Conservation (phyloP, 1,140 invertebrate species). For the Drosophila truncata region DNA sequence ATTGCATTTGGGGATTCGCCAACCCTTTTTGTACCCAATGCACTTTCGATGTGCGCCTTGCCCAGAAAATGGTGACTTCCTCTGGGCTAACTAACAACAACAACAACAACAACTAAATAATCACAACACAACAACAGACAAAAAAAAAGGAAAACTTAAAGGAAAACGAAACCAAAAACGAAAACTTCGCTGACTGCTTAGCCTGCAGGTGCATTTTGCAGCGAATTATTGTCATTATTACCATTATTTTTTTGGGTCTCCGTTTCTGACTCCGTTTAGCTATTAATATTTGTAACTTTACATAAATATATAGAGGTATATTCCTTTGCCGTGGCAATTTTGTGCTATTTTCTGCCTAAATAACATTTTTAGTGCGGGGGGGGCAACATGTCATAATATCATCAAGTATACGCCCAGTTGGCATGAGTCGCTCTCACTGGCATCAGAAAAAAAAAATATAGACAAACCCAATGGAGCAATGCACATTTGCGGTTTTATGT, state of each 20-base stretch:
- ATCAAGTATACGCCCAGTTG: conserved; percentile 64
- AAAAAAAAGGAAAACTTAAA: conserved; percentile 38
- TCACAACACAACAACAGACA: conserved; percentile 18
- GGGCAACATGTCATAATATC: conserved; percentile 62
- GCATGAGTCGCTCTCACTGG: conserved; percentile 15
- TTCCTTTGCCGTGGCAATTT: conserved; percentile 50
- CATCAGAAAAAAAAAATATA: neutral
- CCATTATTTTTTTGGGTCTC: conserved; percentile 58
- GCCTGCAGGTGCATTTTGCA: conserved; percentile 80
- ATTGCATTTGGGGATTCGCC: conserved; percentile 72
- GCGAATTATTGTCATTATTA: conserved; percentile 83
- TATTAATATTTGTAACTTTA: conserved; percentile 64
- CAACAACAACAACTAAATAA: conserved; percentile 35
- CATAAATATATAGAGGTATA: conserved; percentile 46
- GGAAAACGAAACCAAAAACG: conserved; percentile 50
- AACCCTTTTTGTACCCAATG: conserved; percentile 61
- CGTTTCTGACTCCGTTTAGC: conserved; percentile 42
- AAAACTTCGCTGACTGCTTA: conserved; percentile 54
- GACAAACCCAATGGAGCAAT: conserved; percentile 40
- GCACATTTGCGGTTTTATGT: conserved; percentile 45
- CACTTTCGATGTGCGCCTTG: conserved; percentile 50
- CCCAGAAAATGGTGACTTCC: conserved; percentile 64
- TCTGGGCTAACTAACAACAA: conserved; percentile 57
- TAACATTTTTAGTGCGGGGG: conserved; percentile 35
- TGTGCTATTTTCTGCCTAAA: conserved; percentile 60